These are phyloP conservation scores for Psilopogon haemacephalus DNA, from an alignment of 2,113 vertebrate genomes.

Conservation along the genomic window DNA sequence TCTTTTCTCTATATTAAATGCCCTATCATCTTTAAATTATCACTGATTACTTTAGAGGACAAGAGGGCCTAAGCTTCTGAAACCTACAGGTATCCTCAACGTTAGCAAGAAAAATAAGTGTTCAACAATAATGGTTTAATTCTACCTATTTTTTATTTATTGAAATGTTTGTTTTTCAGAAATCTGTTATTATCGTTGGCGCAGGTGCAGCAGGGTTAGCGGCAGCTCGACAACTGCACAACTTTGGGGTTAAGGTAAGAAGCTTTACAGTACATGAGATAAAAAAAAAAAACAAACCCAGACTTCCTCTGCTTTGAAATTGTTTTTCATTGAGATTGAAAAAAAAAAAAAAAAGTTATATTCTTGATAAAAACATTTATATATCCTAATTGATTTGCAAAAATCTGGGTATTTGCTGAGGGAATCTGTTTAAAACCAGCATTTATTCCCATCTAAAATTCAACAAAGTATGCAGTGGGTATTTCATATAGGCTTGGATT, in stretches of 20 bases:
- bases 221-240: slow-evolving; percentile 91
- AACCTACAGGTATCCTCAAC: background rate
- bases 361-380: background rate
- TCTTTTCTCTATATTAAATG: background rate
- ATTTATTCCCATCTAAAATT: background rate
- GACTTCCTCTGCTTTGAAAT: background rate
- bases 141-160: background rate
- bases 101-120: background rate
- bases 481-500: background rate
- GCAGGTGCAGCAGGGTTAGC: slow-evolving; percentile 93
- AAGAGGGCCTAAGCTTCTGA: background rate
- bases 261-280: background rate
- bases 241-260: slow-evolving; percentile 93
- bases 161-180: slow-evolving; percentile 61
- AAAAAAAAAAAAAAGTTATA: background rate
- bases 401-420: background rate
- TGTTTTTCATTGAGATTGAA: background rate
- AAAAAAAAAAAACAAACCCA: background rate
- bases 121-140: background rate
- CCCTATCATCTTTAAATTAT: background rate
- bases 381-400: background rate
- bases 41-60: background rate
- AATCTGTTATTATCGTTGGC: slow-evolving; percentile 90
- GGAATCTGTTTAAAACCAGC: background rate
- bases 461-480: background rate